These are phyloP conservation scores for Archilochus colubris DNA, from an alignment of 2,113 vertebrate genomes.

Conservation along the genomic window DNA sequence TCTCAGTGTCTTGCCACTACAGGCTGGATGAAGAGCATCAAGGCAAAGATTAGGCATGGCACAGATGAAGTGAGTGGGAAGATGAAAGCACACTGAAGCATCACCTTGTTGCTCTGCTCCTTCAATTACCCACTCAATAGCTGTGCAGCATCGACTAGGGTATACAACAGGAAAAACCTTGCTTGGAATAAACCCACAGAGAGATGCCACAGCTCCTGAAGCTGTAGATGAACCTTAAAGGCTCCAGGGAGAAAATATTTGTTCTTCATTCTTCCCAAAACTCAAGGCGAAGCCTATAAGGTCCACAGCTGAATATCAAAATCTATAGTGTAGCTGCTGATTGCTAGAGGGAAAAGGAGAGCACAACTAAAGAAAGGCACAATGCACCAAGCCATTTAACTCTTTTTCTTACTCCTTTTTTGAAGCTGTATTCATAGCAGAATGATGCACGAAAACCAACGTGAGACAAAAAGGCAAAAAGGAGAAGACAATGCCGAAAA, in stretches of 20 bases:
- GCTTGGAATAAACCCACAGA: conserved; percentile 3
- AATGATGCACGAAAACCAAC: background rate
- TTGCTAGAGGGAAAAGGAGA: background rate
- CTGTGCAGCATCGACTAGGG: background rate
- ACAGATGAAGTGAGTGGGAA: conserved; percentile 51
- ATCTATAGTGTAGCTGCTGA: background rate
- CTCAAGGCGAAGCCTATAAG: background rate
- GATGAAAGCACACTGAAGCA: conserved; percentile 29
- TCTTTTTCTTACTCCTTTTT: background rate
- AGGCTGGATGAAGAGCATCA: conserved; percentile 44
- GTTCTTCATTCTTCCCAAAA: background rate
- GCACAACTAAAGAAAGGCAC: background rate
- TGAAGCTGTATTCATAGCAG: background rate
- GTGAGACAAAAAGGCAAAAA: background rate
- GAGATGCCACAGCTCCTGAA: background rate
- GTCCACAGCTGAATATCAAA: background rate
- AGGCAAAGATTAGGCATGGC: conserved; percentile 52
- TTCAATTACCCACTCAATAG: conserved; percentile 19
- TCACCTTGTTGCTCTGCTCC: conserved; percentile 44
- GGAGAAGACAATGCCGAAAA: background rate
- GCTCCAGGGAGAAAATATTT: background rate
- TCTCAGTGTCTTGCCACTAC: background rate
- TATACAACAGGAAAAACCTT: conserved; percentile 1
- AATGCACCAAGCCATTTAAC: background rate
- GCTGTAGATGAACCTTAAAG: background rate